Percentiles rank a stretch among this genome's conserved stretches.
Conservation (phyloP, 2,797 vertebrate genomes). For the Sciurus vulgaris region DNA sequence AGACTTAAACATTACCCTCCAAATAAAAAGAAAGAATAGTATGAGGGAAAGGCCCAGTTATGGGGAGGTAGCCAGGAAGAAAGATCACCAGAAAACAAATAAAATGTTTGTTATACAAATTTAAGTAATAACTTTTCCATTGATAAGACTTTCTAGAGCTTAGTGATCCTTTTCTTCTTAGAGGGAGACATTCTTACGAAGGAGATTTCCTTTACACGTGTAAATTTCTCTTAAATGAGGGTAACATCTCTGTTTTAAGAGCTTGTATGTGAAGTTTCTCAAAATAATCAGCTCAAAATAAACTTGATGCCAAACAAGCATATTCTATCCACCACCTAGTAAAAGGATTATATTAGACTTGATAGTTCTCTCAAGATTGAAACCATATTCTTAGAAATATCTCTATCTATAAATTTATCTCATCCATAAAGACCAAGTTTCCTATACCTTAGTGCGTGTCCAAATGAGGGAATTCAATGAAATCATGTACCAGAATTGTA, state of each 20-base stretch:
- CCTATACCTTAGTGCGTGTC: not conserved
- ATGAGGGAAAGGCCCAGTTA: not conserved
- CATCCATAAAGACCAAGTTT: not conserved
- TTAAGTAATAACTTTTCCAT: not conserved
- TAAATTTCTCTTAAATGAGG: not conserved
- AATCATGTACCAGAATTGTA: not conserved
- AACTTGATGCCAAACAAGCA: not conserved
- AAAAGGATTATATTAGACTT: not conserved
- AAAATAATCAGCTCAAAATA: not conserved
- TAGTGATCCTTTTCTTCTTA: not conserved
- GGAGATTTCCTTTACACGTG: not conserved
- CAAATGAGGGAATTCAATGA: not conserved
- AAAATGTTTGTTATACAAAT: not conserved
- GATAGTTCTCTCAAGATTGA: not conserved
- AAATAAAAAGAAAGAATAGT: not conserved
- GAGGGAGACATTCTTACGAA: not conserved
- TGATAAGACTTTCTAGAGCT: not conserved
- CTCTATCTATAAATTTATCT: conserved; percentile 11
- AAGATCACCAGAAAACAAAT: not conserved
- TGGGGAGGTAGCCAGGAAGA: not conserved
- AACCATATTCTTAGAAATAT: not conserved
- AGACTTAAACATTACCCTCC: not conserved
- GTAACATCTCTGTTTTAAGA: not conserved
- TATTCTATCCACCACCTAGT: not conserved
- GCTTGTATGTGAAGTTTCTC: not conserved